These are phyloP conservation scores for Hemiprocne comata DNA, from an alignment of 2,113 vertebrate genomes.

Conservation along the genomic window DNA sequence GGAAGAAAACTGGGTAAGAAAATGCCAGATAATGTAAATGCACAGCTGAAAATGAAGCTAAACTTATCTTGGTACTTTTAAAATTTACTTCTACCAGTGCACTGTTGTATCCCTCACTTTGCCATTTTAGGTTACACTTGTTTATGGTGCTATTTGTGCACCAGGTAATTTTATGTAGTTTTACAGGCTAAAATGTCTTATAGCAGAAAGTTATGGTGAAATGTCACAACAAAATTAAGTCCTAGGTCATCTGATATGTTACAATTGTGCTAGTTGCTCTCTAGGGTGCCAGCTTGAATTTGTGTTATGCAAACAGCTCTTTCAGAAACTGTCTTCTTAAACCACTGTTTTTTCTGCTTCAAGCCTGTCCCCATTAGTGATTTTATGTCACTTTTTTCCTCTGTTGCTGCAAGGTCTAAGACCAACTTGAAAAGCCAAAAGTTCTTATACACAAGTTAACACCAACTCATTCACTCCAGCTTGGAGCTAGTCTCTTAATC, in stretches of 20 bases:
- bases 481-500: not conserved
- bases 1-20: not conserved
- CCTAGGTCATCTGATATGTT: not conserved
- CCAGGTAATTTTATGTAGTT: not conserved
- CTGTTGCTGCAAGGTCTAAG: not conserved
- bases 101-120: not conserved
- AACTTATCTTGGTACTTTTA: not conserved
- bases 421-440: not conserved
- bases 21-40: not conserved
- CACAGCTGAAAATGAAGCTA: not conserved
- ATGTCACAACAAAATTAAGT: not conserved
- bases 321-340: not conserved
- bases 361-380: not conserved
- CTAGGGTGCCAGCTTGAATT: not conserved
- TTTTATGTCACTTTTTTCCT: not conserved
- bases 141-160: not conserved
- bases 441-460: not conserved
- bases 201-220: not conserved
- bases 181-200: not conserved
- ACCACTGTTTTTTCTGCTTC: not conserved
- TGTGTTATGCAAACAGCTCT: not conserved
- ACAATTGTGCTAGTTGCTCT: not conserved
- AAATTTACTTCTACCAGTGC: not conserved
- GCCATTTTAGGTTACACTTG: not conserved
- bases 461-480: not conserved